These are phyloP conservation scores for Hippocampus zosterae DNA, from an alignment of 2,113 vertebrate genomes.

Conservation along the genomic window DNA sequence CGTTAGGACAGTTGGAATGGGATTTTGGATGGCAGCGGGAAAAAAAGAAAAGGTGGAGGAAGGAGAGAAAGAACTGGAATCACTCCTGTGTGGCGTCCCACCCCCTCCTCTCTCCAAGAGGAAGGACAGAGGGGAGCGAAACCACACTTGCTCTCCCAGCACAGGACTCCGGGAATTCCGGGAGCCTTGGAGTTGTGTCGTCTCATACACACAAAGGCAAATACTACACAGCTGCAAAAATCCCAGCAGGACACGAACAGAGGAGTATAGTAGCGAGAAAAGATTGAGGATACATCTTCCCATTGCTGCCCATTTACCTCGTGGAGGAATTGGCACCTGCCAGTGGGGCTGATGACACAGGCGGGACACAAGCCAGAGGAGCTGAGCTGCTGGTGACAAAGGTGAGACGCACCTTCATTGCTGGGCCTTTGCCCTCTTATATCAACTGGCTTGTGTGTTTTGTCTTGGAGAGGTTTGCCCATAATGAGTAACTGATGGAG, in stretches of 20 bases:
- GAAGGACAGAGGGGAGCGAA: constrained; percentile 41
- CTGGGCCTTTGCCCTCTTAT: constrained; percentile 2
- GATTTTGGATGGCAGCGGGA: constrained; percentile 10
- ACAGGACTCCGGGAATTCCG: constrained; percentile 62
- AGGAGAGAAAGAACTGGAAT: constrained; percentile 52
- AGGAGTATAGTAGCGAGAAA: constrained; percentile 19
- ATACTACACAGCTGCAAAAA: constrained; percentile 27
- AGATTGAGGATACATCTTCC: constrained; percentile 23
- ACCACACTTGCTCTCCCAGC: constrained; percentile 46
- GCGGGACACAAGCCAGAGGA: constrained; percentile 27
- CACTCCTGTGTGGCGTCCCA: constrained; percentile 60
- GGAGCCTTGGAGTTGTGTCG: constrained; percentile 57
- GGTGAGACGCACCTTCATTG: constrained; percentile 45
- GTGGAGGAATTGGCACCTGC: constrained; percentile 67
- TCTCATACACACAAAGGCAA: constrained; percentile 12
- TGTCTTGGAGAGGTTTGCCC: neutral
- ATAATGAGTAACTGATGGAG: constrained; percentile 2
- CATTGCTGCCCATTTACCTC: constrained; percentile 24
- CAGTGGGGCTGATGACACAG: constrained; percentile 23
- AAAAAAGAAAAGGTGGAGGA: constrained; percentile 12
- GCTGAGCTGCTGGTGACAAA: constrained; percentile 43
- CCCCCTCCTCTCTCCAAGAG: constrained; percentile 60
- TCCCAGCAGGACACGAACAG: constrained; percentile 24
- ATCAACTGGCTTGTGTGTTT: constrained; percentile 18
- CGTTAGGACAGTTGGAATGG: constrained; percentile 34